Evolutionary conservation across 2,797 vertebrate species (phyloP).

Genomic region (Sparus aurata): DNA sequence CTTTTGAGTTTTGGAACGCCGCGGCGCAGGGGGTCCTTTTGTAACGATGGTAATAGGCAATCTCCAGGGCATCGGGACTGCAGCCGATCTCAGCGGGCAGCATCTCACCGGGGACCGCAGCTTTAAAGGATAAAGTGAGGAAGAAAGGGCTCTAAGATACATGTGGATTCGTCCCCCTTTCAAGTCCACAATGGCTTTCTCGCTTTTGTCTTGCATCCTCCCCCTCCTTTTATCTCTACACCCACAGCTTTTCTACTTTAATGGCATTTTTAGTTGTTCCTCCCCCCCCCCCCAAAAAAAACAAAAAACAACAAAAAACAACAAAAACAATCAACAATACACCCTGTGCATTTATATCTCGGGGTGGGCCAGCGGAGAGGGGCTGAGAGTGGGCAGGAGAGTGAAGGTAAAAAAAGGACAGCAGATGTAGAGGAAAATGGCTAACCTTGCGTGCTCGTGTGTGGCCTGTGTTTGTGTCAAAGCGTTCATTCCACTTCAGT

Average conservation of each 20-base stretch:
- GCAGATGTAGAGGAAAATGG: slow-evolving; percentile 40
- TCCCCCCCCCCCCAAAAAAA: background rate
- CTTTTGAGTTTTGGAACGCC: slow-evolving; percentile 6
- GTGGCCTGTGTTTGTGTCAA: slow-evolving; percentile 41
- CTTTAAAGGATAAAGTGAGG: slow-evolving; percentile 40
- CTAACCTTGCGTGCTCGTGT: slow-evolving; percentile 48
- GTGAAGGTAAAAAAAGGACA: slow-evolving; percentile 26
- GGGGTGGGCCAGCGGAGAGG: slow-evolving; percentile 20
- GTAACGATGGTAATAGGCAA: slow-evolving; percentile 58
- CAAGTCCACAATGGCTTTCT: slow-evolving; percentile 43
- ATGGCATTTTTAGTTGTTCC: slow-evolving; percentile 25
- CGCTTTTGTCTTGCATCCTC: slow-evolving; percentile 44
- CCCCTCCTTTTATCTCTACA: slow-evolving; percentile 39
- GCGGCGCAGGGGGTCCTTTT: slow-evolving; percentile 41
- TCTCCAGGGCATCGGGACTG: slow-evolving; percentile 47
- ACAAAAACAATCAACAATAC: slow-evolving; percentile 43
- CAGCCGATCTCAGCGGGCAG: slow-evolving; percentile 53
- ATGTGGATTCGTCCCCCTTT: slow-evolving; percentile 50
- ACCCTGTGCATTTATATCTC: slow-evolving; percentile 8
- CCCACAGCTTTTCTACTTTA: slow-evolving; percentile 38
- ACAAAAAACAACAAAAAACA: too few relatives aligned
- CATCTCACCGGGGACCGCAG: slow-evolving; percentile 39
- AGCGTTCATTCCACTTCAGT: slow-evolving; percentile 51
- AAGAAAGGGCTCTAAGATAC: slow-evolving; percentile 47
- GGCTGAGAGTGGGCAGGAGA: slow-evolving; percentile 29